A percentile compares a stretch with the other conserved stretches of the same genome.
Evolutionary conservation across 2,797 vertebrate genomes (phyloP).

Genomic region (Rhinoraja longicauda): DNA sequence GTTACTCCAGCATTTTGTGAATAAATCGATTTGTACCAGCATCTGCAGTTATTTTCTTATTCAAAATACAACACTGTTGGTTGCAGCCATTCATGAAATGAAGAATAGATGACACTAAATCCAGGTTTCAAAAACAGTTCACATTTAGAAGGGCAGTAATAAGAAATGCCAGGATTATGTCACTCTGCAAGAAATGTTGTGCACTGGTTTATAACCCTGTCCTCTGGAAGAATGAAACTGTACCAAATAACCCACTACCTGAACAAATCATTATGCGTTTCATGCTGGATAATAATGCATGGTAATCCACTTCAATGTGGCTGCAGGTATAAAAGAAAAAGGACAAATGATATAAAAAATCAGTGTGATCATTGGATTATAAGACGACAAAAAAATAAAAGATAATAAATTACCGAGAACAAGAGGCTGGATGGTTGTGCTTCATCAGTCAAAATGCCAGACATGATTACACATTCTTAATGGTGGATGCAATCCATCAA

Average conservation of each 20-base stretch:
- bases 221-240: background rate
- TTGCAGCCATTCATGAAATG: background rate
- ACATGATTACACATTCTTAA: background rate
- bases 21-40: too few species aligned
- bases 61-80: background rate
- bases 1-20: too few species aligned
- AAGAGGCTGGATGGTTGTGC: background rate
- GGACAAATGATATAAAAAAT: background rate
- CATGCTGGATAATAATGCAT: background rate
- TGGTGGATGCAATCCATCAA: background rate
- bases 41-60: too few species aligned
- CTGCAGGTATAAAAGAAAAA: background rate
- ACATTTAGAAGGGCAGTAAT: background rate
- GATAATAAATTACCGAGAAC: background rate
- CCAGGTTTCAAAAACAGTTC: background rate
- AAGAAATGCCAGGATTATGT: background rate
- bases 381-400: too few species aligned
- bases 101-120: background rate
- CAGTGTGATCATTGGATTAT: background rate
- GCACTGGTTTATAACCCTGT: background rate
- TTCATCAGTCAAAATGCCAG: background rate
- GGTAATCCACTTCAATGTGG: background rate
- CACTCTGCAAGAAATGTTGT: too few species aligned
- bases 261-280: background rate
- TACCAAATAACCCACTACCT: background rate